phyloP scores from a whole-genome alignment of 2,113 vertebrate species.

The Morone saxatilis region DNA sequence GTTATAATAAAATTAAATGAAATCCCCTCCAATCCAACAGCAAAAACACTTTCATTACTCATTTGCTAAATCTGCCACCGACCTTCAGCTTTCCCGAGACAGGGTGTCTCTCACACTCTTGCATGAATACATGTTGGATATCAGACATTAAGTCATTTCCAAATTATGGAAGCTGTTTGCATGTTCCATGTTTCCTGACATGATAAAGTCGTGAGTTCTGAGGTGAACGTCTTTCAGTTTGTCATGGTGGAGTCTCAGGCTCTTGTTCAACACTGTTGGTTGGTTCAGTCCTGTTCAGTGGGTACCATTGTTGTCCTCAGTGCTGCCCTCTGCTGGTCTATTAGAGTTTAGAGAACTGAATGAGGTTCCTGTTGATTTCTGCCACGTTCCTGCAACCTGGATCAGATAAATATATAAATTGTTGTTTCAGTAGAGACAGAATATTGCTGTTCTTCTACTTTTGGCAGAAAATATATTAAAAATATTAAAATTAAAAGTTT shows the following conservation, averaged over 20 bases:
- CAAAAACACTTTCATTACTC: slow-evolving; percentile 33
- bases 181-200: neutral
- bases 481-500: no score
- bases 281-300: slow-evolving; percentile 7
- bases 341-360: slow-evolving; percentile 87
- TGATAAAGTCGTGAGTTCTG: neutral
- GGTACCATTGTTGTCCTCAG: neutral
- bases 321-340: slow-evolving; percentile 50
- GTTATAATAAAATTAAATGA: slow-evolving; percentile 16
- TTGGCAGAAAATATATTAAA: no score
- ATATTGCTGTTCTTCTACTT: neutral
- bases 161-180: neutral
- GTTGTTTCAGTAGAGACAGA: neutral
- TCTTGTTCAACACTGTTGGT: neutral
- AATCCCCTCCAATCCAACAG: slow-evolving; percentile 12
- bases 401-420: neutral
- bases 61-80: slow-evolving; percentile 14
- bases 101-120: neutral
- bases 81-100: neutral
- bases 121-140: slow-evolving; percentile 8
- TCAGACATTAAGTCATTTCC: neutral
- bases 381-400: slow-evolving; percentile 88
- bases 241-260: slow-evolving; percentile 3
- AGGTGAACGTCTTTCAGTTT: neutral
- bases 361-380: slow-evolving; percentile 88